A percentile compares a stretch with the other conserved stretches of the same genome.
These are phyloP conservation scores for Pontoporia blainvillei DNA, from an alignment of 2,113 vertebrate species.

Conservation along the genomic window DNA sequence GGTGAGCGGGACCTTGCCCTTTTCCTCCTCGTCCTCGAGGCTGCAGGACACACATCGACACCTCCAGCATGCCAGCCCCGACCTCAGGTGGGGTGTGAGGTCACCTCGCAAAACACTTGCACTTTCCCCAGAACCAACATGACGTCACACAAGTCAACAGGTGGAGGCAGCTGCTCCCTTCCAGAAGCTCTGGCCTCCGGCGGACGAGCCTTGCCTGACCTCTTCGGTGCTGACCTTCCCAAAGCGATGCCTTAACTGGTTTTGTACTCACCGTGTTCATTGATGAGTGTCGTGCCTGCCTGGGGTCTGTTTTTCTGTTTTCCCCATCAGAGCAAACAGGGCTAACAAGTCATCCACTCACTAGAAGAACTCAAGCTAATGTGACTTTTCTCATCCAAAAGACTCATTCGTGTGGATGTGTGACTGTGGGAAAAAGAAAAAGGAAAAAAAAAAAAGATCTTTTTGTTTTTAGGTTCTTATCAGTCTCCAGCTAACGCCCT, in stretches of 20 bases:
- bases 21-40: constrained; percentile 63
- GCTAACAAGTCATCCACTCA: constrained; percentile 82
- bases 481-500: constrained; percentile 59
- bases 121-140: constrained; percentile 60
- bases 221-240: constrained; percentile 89
- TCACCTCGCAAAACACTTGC: constrained; percentile 74
- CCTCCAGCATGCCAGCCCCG: constrained; percentile 64
- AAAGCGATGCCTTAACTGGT: constrained; percentile 94
- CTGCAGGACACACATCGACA: constrained; percentile 39
- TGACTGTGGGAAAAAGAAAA: constrained; percentile 59
- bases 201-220: constrained; percentile 77
- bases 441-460: constrained; percentile 21
- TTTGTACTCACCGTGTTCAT: constrained; percentile 82
- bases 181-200: constrained; percentile 52
- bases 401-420: constrained; percentile 67
- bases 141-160: not conserved
- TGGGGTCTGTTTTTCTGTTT: constrained; percentile 73
- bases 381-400: constrained; percentile 78
- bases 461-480: constrained; percentile 64
- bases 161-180: constrained; percentile 42
- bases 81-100: constrained; percentile 55
- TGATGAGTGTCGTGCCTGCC: constrained; percentile 79
- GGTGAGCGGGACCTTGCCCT: constrained; percentile 68
- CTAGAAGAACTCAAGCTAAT: constrained; percentile 72
- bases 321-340: constrained; percentile 79